Base-by-base conservation (phyloP, 2,888 invertebrate species). In the Oligia latruncula region DNA sequence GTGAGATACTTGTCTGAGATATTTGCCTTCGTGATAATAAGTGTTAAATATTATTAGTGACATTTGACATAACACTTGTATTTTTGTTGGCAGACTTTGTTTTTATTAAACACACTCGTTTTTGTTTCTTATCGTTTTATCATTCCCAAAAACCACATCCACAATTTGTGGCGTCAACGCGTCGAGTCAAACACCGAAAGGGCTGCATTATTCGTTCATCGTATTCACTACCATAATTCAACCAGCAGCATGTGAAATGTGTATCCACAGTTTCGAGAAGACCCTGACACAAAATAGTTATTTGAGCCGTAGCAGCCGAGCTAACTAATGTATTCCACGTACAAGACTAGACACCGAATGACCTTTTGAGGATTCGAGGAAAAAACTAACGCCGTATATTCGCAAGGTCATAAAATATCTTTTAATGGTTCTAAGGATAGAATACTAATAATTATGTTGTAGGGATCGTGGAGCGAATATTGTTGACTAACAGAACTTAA, bases 311-410 rank as follows among this genome's bases (percentile, higher is more conserved):
- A 82, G 83, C 78, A 84, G 62, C 74, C 43, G 46, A 81, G 70
- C 84, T 86, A 74, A 87, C 81, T 88, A 89, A 91, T 87, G 67
- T 88, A 90, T 89, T 91, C 90, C 87, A 87, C 87, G 92, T 85
- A 91, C 68, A 66, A 67, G 43, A 75, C 78, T 85, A 82, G 82
- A 87, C 81, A 60, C 68, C 4, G 67, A 92, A 91, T 91, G 89
- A 89, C 92, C 92, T 90, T 91, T 86, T 88, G 78, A 67, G 80
- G 65, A 71, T 73, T 83, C 66, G 75, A 86, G 82, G 90, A 80
- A 87, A 86, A 88, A 88, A 81, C 81, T 23, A 71, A 81, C 76
- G 23, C 77, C 15, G 15, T 74, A 58, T 77, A 78, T 81, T 86
- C 72, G 88, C 87, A 79, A 81, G 77, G 88, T 78, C 76, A 76